Evolutionary conservation across 2,888 invertebrate species (phyloP).

Genomic region (Platycnemis pennipes): DNA sequence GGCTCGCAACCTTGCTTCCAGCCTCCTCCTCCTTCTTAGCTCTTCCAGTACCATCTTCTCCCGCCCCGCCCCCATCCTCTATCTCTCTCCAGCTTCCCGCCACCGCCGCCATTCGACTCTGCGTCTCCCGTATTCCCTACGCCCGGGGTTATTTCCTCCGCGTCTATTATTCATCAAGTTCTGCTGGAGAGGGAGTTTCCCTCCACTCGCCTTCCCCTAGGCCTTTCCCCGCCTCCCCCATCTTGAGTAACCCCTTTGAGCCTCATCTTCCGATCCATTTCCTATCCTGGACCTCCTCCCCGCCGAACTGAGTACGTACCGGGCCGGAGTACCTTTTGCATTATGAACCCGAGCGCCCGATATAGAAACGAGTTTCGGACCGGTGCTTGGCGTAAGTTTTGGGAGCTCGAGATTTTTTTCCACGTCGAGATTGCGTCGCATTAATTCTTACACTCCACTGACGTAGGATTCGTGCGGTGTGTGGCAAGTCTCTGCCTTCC

Average conservation of each 20-base stretch:
- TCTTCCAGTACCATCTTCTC: not conserved
- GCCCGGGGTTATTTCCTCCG: slow-evolving; percentile 28
- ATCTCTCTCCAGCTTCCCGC: not conserved
- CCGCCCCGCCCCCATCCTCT: not conserved
- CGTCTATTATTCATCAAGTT: slow-evolving; percentile 36
- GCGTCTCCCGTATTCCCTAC: not conserved
- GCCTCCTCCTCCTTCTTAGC: not conserved
- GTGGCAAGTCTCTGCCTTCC: no score
- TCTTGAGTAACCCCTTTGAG: not conserved
- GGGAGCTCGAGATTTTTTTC: no score
- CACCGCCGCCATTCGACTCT: not conserved
- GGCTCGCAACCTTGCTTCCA: not conserved
- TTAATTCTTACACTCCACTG: no score
- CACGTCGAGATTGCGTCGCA: no score
- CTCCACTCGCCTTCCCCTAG: not conserved
- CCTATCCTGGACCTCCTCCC: not conserved
- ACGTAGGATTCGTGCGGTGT: no score
- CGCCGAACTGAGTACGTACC: not conserved
- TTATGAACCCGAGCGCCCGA: no score
- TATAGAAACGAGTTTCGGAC: no score
- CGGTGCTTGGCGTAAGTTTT: no score
- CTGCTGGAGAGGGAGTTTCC: not conserved
- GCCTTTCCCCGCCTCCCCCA: not conserved
- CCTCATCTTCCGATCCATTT: slow-evolving; percentile 12
- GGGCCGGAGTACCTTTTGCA: no score